Conservation (phyloP, 2,113 vertebrate species). For the Dissostichus mawsoni region DNA sequence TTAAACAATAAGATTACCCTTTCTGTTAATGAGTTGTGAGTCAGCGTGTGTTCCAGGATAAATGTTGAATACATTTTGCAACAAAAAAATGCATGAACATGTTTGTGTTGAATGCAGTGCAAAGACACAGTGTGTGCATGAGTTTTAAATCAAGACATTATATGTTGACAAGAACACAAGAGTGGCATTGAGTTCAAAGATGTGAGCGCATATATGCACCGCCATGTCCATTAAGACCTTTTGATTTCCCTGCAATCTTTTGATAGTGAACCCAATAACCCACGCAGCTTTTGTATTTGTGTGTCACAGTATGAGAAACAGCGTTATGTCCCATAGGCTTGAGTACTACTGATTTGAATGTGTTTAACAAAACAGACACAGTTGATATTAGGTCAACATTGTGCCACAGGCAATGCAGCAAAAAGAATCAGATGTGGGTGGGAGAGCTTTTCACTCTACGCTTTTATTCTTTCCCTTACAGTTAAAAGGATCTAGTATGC, state of each 20-base stretch:
- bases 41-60: background rate
- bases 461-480: constrained; percentile 77
- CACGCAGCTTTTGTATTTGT: constrained; percentile 77
- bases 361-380: constrained; percentile 81
- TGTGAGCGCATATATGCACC: constrained; percentile 37
- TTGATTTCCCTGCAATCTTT: constrained; percentile 67
- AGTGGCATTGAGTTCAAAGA: constrained; percentile 34
- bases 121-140: background rate
- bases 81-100: constrained; percentile 15
- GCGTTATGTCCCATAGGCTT: constrained; percentile 76
- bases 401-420: constrained; percentile 75
- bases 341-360: constrained; percentile 79
- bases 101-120: constrained; percentile 10
- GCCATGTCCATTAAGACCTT: constrained; percentile 69
- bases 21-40: constrained; percentile 38
- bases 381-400: constrained; percentile 81
- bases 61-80: background rate
- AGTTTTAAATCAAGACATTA: constrained; percentile 51
- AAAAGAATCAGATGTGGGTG: constrained; percentile 79
- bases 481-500: constrained; percentile 80
- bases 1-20: constrained; percentile 31
- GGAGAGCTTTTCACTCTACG: constrained; percentile 77
- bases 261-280: constrained; percentile 73
- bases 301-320: constrained; percentile 76
- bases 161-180: constrained; percentile 34